These are phyloP conservation scores for Burhinus oedicnemus DNA, from an alignment of 2,113 vertebrate species.

Conservation along the genomic window DNA sequence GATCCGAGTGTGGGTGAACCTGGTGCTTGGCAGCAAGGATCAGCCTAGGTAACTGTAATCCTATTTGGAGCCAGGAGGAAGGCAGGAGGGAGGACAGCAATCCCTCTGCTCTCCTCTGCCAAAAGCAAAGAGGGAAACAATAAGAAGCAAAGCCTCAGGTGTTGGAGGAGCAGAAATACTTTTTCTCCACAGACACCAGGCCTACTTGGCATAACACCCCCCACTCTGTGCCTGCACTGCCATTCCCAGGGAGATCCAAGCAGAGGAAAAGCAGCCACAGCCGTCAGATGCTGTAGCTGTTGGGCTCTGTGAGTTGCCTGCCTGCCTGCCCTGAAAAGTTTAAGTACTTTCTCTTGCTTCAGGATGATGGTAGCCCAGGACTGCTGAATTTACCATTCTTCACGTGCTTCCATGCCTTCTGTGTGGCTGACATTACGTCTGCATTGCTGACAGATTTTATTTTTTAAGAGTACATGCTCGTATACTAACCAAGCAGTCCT, in stretches of 20 bases:
- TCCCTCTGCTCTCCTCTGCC: background rate
- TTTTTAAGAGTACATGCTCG: background rate
- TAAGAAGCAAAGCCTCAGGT: background rate
- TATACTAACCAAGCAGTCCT: background rate
- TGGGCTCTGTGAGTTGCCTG: background rate
- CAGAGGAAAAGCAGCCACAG: background rate
- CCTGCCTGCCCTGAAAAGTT: background rate
- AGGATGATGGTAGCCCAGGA: background rate
- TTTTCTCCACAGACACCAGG: background rate
- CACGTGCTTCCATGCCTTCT: rapidly evolving
- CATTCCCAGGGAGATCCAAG: rapidly evolving
- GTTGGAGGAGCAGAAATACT: background rate
- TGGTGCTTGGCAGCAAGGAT: background rate
- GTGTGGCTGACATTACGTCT: rapidly evolving
- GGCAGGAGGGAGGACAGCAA: background rate
- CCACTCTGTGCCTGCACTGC: background rate
- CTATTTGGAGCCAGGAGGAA: background rate
- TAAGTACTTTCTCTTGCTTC: background rate
- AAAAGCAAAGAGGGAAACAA: background rate
- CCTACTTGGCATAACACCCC: background rate
- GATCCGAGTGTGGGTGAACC: no score
- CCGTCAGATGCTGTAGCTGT: background rate
- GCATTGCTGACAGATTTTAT: background rate
- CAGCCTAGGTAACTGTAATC: background rate
- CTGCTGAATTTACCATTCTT: background rate